Evolutionary conservation across 2,113 vertebrate species (phyloP).

Genomic region (Tachycineta bicolor): DNA sequence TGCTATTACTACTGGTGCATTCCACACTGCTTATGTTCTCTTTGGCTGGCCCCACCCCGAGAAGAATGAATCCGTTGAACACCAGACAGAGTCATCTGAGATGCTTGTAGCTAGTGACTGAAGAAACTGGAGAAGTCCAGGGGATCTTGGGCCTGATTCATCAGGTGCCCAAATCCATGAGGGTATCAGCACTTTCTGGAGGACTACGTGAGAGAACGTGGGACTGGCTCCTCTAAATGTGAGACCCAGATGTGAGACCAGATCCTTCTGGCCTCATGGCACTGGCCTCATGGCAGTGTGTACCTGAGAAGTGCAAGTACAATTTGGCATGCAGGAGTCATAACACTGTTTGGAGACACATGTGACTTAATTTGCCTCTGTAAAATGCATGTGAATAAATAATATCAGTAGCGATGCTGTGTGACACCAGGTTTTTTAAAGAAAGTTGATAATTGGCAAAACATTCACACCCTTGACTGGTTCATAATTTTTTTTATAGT

Average conservation of each 20-base stretch:
- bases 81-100: background rate
- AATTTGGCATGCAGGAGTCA: background rate
- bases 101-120: background rate
- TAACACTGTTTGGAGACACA: background rate
- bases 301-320: background rate
- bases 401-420: background rate
- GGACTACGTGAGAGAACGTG: background rate
- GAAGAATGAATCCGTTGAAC: background rate
- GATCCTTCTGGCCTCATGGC: background rate
- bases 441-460: background rate
- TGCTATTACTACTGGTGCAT: constrained; percentile 61
- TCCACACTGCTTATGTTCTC: constrained; percentile 17
- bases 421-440: background rate
- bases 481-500: background rate
- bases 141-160: background rate
- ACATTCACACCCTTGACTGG: background rate
- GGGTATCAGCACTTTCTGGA: background rate
- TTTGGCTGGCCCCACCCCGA: background rate
- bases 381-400: background rate
- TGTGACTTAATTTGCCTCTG: background rate
- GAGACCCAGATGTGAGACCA: background rate
- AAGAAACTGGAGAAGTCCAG: background rate
- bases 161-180: background rate
- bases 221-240: background rate
- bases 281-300: background rate